These are phyloP conservation scores for Ptiloglossa arizonensis DNA, from an alignment of 1,140 invertebrate species.

Conservation along the genomic window DNA sequence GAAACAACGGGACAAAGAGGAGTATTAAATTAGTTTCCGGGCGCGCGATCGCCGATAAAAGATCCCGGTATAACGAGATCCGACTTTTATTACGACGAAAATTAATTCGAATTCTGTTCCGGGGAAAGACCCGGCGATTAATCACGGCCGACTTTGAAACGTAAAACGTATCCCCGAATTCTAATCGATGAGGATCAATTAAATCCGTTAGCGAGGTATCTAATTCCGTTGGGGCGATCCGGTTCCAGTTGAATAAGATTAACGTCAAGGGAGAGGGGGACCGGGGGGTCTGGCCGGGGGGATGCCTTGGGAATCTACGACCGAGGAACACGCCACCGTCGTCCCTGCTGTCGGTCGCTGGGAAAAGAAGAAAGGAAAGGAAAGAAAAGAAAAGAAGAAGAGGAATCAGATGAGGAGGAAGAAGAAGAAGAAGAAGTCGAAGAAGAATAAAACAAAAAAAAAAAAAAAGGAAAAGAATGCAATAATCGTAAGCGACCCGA, in stretches of 20 bases:
- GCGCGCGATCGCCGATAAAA: constrained; percentile 14
- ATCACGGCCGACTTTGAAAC: constrained; percentile 38
- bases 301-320: neutral
- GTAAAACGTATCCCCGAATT: constrained; percentile 35
- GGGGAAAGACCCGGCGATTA: neutral
- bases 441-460: neutral
- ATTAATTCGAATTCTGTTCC: constrained; percentile 38
- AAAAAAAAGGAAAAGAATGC: constrained; percentile 19
- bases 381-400: no score
- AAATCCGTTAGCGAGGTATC: constrained; percentile 26
- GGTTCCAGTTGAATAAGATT: constrained; percentile 40
- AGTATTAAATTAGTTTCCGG: no score
- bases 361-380: no score
- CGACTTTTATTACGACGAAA: constrained; percentile 39
- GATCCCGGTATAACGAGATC: neutral
- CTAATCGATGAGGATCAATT: constrained; percentile 45
- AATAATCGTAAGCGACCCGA: constrained; percentile 52
- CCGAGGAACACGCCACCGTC: neutral
- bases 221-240: constrained; percentile 14
- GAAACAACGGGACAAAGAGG: no score
- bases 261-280: constrained; percentile 12
- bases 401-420: no score
- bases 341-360: no score
- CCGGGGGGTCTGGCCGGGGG: no score
- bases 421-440: neutral